Conservation (phyloP, 1,140 invertebrate species). For the Megalopta genalis region DNA sequence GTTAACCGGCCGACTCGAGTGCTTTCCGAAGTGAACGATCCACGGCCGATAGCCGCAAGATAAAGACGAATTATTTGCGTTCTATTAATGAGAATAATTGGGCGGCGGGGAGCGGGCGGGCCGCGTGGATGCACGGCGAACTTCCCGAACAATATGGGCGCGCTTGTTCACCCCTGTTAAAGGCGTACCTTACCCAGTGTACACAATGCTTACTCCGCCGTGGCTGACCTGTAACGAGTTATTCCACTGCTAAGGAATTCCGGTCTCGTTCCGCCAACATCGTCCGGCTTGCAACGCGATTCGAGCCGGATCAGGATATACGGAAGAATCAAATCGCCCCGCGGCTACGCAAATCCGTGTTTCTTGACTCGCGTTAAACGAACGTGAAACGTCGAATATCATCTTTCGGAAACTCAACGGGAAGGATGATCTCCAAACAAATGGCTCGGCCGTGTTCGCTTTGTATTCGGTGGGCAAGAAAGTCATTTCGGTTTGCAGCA, state of each 20-base stretch:
- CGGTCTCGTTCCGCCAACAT: slow-evolving; percentile 6
- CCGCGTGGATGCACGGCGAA: neutral
- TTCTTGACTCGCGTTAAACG: neutral
- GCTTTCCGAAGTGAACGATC: neutral
- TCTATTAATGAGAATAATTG: neutral
- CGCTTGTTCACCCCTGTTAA: slow-evolving; percentile 5
- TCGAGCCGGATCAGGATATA: slow-evolving; percentile 13
- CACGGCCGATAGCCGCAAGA: neutral
- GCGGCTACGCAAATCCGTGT: neutral
- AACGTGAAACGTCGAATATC: neutral
- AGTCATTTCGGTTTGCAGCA: too few species aligned
- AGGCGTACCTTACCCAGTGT: slow-evolving; percentile 12
- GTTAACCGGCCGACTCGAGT: neutral
- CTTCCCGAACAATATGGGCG: neutral
- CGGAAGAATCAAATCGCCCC: slow-evolving; percentile 4
- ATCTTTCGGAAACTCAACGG: too few species aligned
- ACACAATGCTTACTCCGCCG: slow-evolving; percentile 26
- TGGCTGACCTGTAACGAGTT: slow-evolving; percentile 40
- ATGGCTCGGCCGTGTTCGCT: too few species aligned
- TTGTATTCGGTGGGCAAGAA: too few species aligned
- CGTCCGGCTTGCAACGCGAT: neutral
- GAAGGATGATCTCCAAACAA: too few species aligned
- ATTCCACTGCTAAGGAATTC: slow-evolving; percentile 32
- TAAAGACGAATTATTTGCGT: neutral
- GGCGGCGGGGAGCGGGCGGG: neutral